Conservation (phyloP, 1,140 invertebrate species). For the Popillia japonica region DNA sequence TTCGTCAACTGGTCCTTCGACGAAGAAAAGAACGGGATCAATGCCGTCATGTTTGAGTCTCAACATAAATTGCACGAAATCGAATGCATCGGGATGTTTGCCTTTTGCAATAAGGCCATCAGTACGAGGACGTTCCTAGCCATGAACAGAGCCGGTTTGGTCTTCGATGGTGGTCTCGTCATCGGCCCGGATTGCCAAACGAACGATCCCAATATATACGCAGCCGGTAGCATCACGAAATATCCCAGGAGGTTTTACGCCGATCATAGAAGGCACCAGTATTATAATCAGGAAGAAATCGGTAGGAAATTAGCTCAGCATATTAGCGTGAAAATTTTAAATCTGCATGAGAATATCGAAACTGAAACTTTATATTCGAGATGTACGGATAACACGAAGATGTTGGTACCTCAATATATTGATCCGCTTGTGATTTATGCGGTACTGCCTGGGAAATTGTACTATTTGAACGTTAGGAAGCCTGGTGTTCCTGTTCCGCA, state of each 20-base stretch:
- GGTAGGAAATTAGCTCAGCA: conserved; percentile 50
- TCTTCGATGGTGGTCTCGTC: conserved; percentile 75
- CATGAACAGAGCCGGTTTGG: conserved; percentile 71
- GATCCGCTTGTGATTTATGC: conserved; percentile 60
- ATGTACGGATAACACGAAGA: neutral
- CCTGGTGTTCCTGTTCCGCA: conserved; percentile 60
- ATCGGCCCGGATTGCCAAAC: conserved; percentile 74
- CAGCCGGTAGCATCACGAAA: conserved; percentile 72
- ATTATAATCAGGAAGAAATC: conserved; percentile 47
- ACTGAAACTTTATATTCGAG: conserved; percentile 13
- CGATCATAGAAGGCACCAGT: conserved; percentile 59
- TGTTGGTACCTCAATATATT: conserved; percentile 50
- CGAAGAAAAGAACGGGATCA: conserved; percentile 44
- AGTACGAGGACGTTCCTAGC: conserved; percentile 62
- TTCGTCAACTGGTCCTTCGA: conserved; percentile 52
- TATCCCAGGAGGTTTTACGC: conserved; percentile 65
- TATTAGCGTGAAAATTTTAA: conserved; percentile 49
- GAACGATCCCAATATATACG: conserved; percentile 74
- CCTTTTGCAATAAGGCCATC: conserved; percentile 62
- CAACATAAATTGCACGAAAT: conserved; percentile 59
- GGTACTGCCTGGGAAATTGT: conserved; percentile 60
- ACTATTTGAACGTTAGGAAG: conserved; percentile 62
- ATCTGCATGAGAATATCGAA: conserved; percentile 38
- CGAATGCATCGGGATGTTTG: conserved; percentile 63
- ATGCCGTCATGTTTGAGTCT: conserved; percentile 60